phyloP scores from a whole-genome alignment of 2,113 vertebrate genomes.

The Channa argus region DNA sequence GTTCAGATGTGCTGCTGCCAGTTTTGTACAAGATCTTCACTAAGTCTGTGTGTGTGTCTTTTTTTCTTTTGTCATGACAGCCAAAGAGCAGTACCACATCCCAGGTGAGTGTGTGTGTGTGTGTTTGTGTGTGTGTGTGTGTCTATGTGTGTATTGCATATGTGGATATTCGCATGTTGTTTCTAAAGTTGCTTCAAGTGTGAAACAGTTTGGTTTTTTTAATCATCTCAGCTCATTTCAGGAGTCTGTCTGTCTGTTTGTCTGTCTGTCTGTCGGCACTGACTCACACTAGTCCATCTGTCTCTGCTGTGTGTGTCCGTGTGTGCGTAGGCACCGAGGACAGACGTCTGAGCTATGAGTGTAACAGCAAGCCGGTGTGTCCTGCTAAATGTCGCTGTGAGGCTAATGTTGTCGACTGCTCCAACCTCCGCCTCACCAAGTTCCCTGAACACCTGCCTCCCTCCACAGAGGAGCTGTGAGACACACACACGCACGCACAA shows the following conservation, averaged over 20 bases:
- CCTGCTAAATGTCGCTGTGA: slow-evolving; percentile 96
- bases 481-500: not conserved
- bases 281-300: no score
- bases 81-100: slow-evolving; percentile 81
- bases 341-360: slow-evolving; percentile 91
- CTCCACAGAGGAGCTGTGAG: slow-evolving; percentile 92
- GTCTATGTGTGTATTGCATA: no score
- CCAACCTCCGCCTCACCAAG: slow-evolving; percentile 92
- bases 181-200: no score
- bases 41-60: slow-evolving; percentile 11
- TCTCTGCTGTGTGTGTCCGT: not conserved
- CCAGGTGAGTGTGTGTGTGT: slow-evolving; percentile 64
- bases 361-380: slow-evolving; percentile 91
- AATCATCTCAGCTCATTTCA: no score
- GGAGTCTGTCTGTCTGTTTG: no score
- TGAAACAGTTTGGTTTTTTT: no score
- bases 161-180: no score
- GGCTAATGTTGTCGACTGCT: slow-evolving; percentile 92
- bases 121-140: not conserved
- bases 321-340: slow-evolving; percentile 92
- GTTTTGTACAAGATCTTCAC: not conserved
- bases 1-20: not conserved
- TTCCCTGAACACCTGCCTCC: slow-evolving; percentile 93
- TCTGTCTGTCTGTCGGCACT: no score
- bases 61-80: slow-evolving; percentile 72